Evolutionary conservation across 2,888 invertebrate species (phyloP).

Genomic region (Lagria hirta): DNA sequence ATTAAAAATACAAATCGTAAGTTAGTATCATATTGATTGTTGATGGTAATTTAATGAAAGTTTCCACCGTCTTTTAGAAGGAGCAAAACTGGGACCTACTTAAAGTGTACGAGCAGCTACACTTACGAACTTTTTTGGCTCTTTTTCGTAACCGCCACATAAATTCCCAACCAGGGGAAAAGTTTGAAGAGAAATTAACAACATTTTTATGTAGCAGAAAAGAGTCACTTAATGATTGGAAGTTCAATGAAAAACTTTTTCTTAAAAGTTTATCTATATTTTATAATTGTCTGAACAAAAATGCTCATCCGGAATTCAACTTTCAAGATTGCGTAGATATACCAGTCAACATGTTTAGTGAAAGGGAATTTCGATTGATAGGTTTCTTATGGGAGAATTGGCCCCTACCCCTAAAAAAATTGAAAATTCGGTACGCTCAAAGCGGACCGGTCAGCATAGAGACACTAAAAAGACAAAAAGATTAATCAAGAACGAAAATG

Average conservation of each 20-base stretch:
- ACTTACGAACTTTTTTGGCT: not conserved
- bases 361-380: constrained; percentile 4
- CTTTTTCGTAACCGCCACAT: constrained; percentile 5
- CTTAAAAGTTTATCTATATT: not conserved
- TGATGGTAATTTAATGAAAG: constrained; percentile 13
- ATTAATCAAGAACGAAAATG: constrained; percentile 8
- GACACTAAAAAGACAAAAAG: constrained; percentile 8
- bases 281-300: constrained; percentile 1
- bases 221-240: constrained; percentile 5
- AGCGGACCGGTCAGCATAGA: constrained; percentile 6
- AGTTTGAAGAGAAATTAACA: constrained; percentile 4
- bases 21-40: constrained; percentile 15
- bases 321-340: constrained; percentile 2
- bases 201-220: constrained; percentile 2
- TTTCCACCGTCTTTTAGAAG: constrained; percentile 14
- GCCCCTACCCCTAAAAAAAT: constrained; percentile 2
- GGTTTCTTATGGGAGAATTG: constrained; percentile 10
- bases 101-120: constrained; percentile 1
- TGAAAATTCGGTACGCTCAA: constrained; percentile 7
- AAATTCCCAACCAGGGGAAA: constrained; percentile 2
- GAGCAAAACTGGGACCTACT: constrained; percentile 8
- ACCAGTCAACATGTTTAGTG: constrained; percentile 2
- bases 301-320: constrained; percentile 7
- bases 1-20: constrained; percentile 11
- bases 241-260: constrained; percentile 8